phyloP scores from a whole-genome alignment of 2,113 vertebrate genomes.

The Pituophis catenifer region DNA sequence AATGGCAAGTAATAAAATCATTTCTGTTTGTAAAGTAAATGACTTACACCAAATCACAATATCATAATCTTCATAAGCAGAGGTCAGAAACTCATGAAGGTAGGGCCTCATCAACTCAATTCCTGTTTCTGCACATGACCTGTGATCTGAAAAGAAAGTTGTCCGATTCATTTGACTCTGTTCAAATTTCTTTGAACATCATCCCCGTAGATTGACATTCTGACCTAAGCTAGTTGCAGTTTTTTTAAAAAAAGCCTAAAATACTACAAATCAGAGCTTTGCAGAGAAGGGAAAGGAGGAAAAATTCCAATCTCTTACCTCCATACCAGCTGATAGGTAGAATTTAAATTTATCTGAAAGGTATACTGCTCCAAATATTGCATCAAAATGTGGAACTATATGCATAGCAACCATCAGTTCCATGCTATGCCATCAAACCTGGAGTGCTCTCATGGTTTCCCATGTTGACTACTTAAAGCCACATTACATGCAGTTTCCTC shows the following conservation, averaged over 20 bases:
- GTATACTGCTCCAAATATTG: not conserved
- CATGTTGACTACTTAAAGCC: not conserved
- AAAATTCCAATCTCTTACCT: not conserved
- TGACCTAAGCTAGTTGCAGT: not conserved
- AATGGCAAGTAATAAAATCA: constrained; percentile 10
- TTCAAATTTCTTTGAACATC: constrained; percentile 1
- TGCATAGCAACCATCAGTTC: not conserved
- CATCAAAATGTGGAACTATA: not conserved
- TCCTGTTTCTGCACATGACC: constrained; percentile 97
- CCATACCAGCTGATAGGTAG: not conserved
- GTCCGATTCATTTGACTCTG: constrained; percentile 27
- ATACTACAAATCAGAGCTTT: not conserved
- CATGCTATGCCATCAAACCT: not conserved
- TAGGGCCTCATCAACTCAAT: constrained; percentile 97
- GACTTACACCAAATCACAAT: constrained; percentile 99
- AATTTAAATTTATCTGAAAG: not conserved
- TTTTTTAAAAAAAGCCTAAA: not conserved
- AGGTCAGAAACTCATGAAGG: constrained; percentile 95
- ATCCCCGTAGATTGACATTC: not conserved
- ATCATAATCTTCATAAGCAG: constrained; percentile 97
- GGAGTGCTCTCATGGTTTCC: not conserved
- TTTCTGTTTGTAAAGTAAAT: constrained; percentile 29
- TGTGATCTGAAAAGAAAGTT: constrained; percentile 82
- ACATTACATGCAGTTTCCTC: no score
- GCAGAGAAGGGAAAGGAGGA: not conserved